A percentile compares a stretch with the other conserved stretches of the same genome.
Conservation (phyloP, 2,888 invertebrate genomes). For the Nycteola revayana region DNA sequence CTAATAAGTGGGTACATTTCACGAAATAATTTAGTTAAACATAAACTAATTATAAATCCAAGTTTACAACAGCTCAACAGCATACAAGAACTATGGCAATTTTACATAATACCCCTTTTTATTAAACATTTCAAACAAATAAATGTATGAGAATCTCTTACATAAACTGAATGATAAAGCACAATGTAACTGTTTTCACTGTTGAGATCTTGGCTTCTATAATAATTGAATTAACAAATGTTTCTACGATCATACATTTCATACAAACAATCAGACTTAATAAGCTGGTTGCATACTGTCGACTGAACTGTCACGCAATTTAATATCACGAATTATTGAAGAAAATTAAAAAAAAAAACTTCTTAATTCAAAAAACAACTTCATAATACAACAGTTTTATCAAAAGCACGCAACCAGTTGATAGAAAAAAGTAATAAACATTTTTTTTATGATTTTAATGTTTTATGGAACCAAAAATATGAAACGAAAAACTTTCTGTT, state of each 20-base stretch:
- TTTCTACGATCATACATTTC: slow-evolving; percentile 27
- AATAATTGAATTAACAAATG: slow-evolving; percentile 27
- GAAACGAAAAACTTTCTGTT: too few species aligned
- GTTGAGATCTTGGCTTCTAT: slow-evolving; percentile 17
- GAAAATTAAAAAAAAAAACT: slow-evolving; percentile 13
- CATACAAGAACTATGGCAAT: too few species aligned
- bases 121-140: too few species aligned
- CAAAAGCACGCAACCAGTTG: slow-evolving; percentile 37
- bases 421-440: slow-evolving; percentile 17
- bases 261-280: slow-evolving; percentile 43
- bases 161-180: too few species aligned
- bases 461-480: slow-evolving; percentile 35
- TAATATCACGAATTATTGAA: slow-evolving; percentile 16
- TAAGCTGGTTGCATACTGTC: slow-evolving; percentile 43
- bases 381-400: slow-evolving; percentile 23
- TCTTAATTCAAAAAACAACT: slow-evolving; percentile 13
- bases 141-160: too few species aligned
- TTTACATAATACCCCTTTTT: slow-evolving; percentile 6
- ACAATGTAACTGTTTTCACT: too few species aligned
- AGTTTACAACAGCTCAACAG: slow-evolving; percentile 6
- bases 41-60: slow-evolving; percentile 12
- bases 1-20: slow-evolving; percentile 64
- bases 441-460: slow-evolving; percentile 23
- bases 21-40: slow-evolving; percentile 71
- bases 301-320: slow-evolving; percentile 33